phyloP scores from a whole-genome alignment of 2,888 invertebrate genomes.

The Eudasyphora cyanicolor region DNA sequence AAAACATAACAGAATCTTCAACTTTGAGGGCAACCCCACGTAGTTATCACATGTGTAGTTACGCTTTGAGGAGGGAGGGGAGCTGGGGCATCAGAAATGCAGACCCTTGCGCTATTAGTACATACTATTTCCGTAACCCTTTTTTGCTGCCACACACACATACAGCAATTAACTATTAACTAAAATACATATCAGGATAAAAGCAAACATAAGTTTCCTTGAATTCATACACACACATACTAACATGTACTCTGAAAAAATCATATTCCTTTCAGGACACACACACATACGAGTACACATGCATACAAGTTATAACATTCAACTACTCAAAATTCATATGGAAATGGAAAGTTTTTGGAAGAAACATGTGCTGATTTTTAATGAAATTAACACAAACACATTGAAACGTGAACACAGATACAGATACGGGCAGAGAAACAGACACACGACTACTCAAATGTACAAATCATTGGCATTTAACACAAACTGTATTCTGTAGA shows the following conservation, averaged over 20 bases:
- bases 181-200: slow-evolving; percentile 22
- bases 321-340: slow-evolving; percentile 1
- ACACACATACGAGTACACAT: background rate
- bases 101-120: slow-evolving; percentile 9
- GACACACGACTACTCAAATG: background rate
- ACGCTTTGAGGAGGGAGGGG: too few species aligned
- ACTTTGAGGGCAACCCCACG: slow-evolving; percentile 1
- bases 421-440: background rate
- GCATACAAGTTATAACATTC: background rate
- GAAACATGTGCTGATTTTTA: slow-evolving; percentile 36
- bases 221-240: background rate
- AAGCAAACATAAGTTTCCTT: background rate
- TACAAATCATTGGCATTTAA: background rate
- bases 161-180: slow-evolving; percentile 37
- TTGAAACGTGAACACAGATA: background rate
- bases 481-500: background rate
- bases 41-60: background rate
- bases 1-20: too few species aligned
- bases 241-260: background rate
- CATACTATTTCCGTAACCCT: slow-evolving; percentile 13
- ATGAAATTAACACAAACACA: slow-evolving; percentile 28
- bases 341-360: slow-evolving; percentile 29
- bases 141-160: background rate
- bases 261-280: background rate
- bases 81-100: slow-evolving; percentile 1